Evolutionary conservation across 2,888 invertebrate species (phyloP).

Genomic region (Miltochrista miniata): DNA sequence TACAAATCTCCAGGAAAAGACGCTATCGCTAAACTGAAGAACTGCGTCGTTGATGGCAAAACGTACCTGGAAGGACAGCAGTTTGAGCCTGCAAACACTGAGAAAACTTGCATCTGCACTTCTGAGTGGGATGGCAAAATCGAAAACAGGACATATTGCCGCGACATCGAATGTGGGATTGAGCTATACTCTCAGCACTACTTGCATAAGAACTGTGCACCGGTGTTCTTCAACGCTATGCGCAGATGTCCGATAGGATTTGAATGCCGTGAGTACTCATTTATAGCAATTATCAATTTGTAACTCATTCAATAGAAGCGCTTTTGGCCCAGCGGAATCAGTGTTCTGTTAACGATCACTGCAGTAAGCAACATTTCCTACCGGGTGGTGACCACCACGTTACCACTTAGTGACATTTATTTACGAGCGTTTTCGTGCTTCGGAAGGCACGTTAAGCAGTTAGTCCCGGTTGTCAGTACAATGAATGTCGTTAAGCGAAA

Average conservation of each 20-base stretch:
- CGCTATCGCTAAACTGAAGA: conserved; percentile 65
- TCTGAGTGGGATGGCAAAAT: conserved; percentile 71
- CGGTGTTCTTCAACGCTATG: conserved; percentile 65
- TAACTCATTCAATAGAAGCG: too few relatives aligned
- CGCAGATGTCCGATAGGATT: conserved; percentile 76
- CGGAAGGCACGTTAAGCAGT: too few relatives aligned
- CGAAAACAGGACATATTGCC: conserved; percentile 62
- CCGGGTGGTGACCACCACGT: too few relatives aligned
- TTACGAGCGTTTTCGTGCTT: too few relatives aligned
- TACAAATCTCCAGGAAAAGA: conserved; percentile 58
- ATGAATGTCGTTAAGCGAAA: too few relatives aligned
- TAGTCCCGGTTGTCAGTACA: too few relatives aligned
- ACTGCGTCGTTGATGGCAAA: conserved; percentile 73
- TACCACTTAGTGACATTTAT: too few relatives aligned
- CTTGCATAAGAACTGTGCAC: conserved; percentile 73
- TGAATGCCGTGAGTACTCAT: conserved; percentile 82
- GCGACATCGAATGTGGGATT: conserved; percentile 75
- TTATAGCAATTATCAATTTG: too few relatives aligned
- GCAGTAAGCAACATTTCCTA: too few relatives aligned
- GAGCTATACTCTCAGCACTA: conserved; percentile 74
- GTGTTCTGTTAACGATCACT: too few relatives aligned
- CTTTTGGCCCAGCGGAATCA: too few relatives aligned
- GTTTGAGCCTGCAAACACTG: conserved; percentile 71
- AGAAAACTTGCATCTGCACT: conserved; percentile 75
- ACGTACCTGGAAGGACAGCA: conserved; percentile 74